Evolutionary conservation across 2,888 invertebrate species (phyloP).

Genomic region (Spilarctia lutea): DNA sequence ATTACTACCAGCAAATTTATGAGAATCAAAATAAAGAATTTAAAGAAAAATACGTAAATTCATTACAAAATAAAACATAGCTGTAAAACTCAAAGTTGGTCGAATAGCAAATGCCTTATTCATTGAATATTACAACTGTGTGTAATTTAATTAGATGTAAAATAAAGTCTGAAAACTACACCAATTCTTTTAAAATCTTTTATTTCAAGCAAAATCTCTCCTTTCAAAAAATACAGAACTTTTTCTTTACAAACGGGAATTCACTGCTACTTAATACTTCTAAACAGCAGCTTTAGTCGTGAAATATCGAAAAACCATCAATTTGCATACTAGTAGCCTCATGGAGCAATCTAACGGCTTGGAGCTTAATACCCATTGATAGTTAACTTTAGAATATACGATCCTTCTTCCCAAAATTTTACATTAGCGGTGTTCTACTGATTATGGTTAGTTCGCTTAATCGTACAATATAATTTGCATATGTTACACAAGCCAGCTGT

Average conservation of each 20-base stretch:
- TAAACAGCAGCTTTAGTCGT: constrained; percentile 28
- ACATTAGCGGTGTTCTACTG: background rate
- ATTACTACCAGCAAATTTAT: too few species aligned
- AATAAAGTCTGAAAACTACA: background rate
- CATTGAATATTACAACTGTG: background rate
- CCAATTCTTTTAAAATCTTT: constrained; percentile 22
- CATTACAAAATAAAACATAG: too few species aligned
- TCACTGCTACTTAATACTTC: constrained; percentile 23
- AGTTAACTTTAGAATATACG: constrained; percentile 3
- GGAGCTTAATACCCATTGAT: constrained; percentile 24
- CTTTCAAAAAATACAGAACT: constrained; percentile 24
- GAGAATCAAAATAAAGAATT: background rate
- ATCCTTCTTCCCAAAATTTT: background rate
- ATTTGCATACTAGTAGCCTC: constrained; percentile 20
- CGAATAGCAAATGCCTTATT: background rate
- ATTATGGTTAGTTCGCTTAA: background rate
- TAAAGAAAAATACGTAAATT: background rate
- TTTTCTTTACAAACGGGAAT: constrained; percentile 32
- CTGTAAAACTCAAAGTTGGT: background rate
- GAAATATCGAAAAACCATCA: constrained; percentile 51
- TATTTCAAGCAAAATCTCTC: constrained; percentile 22
- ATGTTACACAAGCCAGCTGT: background rate
- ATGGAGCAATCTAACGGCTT: constrained; percentile 25
- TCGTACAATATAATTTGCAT: background rate
- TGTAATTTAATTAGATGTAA: background rate